These are phyloP conservation scores for Pterocles orientalis DNA, from an alignment of 2,113 vertebrate species.

Conservation along the genomic window DNA sequence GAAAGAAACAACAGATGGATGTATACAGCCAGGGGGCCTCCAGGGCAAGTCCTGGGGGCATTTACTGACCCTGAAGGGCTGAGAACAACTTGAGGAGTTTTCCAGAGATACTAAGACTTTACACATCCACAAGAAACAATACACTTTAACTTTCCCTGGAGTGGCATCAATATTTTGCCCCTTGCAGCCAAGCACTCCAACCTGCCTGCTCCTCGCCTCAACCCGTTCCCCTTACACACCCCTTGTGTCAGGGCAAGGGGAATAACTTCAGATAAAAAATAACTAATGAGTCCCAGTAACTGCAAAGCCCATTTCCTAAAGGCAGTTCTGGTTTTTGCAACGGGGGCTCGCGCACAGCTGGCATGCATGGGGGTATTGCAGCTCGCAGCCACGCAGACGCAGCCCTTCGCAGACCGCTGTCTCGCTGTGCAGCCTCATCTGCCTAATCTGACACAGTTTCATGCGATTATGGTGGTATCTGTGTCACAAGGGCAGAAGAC, in stretches of 20 bases:
- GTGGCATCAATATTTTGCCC: not conserved
- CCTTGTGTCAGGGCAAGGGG: not conserved
- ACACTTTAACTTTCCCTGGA: not conserved
- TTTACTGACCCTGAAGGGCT: not conserved
- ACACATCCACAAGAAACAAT: not conserved
- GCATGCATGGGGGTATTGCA: rapidly evolving
- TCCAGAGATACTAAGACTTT: not conserved
- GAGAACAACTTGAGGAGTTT: not conserved
- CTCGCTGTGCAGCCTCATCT: not conserved
- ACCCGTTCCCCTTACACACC: not conserved
- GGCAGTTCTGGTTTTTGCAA: not conserved
- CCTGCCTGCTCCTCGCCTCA: not conserved
- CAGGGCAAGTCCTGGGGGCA: not conserved
- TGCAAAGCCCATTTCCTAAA: not conserved
- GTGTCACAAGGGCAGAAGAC: not conserved
- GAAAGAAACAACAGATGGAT: not conserved
- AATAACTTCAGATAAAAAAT: not conserved
- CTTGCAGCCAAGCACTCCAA: not conserved
- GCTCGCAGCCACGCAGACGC: not conserved
- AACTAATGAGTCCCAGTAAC: rapidly evolving
- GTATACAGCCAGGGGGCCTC: not conserved
- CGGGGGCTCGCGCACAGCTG: rapidly evolving
- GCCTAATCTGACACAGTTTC: not conserved
- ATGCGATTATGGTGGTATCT: not conserved
- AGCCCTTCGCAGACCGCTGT: rapidly evolving